Percentiles rank a stretch among this genome's conserved stretches.
These are phyloP conservation scores for Apantesis nais DNA, from an alignment of 2,888 invertebrate genomes.

Conservation along the genomic window DNA sequence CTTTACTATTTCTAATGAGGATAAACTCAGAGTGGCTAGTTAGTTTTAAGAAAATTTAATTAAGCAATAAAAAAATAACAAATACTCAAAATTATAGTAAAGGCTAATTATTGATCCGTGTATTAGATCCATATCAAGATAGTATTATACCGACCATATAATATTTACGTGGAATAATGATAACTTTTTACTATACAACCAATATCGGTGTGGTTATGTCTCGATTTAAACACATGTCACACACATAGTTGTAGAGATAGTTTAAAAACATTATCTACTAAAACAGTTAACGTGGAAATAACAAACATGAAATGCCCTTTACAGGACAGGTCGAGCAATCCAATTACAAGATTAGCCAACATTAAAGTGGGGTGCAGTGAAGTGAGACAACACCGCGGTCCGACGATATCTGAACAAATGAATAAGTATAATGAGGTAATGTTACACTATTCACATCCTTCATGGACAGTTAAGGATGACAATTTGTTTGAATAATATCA, in stretches of 20 bases:
- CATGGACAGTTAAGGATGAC: neutral
- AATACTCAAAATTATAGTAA: no score
- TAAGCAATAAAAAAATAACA: no score
- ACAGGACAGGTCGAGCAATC: conserved; percentile 57
- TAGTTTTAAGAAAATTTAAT: neutral
- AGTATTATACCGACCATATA: no score
- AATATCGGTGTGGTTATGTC: no score
- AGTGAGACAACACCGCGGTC: conserved; percentile 49
- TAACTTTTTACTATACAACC: neutral
- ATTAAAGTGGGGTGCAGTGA: conserved; percentile 72
- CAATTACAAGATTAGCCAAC: conserved; percentile 69
- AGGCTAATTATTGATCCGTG: no score
- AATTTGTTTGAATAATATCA: neutral
- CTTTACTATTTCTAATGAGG: neutral
- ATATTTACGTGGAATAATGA: no score
- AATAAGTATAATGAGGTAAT: conserved; percentile 20
- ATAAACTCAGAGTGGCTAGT: neutral
- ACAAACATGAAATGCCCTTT: conserved; percentile 38
- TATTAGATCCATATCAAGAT: no score
- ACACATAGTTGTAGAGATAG: no score
- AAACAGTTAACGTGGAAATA: conserved; percentile 15
- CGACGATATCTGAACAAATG: conserved; percentile 27
- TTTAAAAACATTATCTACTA: conserved; percentile 7
- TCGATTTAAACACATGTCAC: neutral
- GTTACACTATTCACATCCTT: conserved; percentile 2